Conservation (phyloP, 2,888 invertebrate genomes). For the Lymantria dispar region DNA sequence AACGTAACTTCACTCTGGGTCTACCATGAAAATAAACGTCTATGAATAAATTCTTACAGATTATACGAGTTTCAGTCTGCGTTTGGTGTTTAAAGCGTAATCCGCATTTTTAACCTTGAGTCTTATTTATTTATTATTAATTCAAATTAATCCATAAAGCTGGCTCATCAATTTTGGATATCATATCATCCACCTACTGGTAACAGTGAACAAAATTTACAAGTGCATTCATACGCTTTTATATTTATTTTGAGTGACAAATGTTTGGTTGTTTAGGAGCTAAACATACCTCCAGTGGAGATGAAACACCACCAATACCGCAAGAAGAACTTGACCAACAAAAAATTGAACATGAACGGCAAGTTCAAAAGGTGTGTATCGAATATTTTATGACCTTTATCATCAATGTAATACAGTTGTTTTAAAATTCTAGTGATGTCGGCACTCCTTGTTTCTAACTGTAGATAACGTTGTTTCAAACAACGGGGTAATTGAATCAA, state of each 20-base stretch:
- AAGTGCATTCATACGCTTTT: background rate
- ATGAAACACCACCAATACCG: conserved; percentile 77
- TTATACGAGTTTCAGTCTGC: conserved; percentile 47
- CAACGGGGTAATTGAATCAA: no score
- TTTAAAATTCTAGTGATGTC: no score
- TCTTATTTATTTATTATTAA: no score
- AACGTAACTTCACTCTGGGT: conserved; percentile 45
- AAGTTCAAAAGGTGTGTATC: conserved; percentile 76
- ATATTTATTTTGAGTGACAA: conserved; percentile 8
- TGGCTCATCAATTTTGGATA: conserved; percentile 94
- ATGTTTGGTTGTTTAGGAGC: conserved; percentile 47
- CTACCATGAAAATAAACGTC: conserved; percentile 73
- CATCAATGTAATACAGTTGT: no score
- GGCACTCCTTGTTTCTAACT: no score
- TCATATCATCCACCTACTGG: conserved; percentile 91
- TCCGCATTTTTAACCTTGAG: conserved; percentile 26
- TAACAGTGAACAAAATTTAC: conserved; percentile 36
- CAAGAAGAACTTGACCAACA: conserved; percentile 82
- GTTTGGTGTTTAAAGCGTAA: conserved; percentile 30
- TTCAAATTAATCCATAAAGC: conserved; percentile 63
- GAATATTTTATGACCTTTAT: no score
- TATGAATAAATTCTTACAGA: conserved; percentile 70
- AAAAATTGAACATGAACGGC: conserved; percentile 84
- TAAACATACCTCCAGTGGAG: conserved; percentile 76
- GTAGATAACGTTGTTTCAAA: no score